Percentiles rank a stretch among this genome's conserved stretches.
These are phyloP conservation scores for Alces alces DNA, from an alignment of 2,113 vertebrate genomes.

Conservation along the genomic window DNA sequence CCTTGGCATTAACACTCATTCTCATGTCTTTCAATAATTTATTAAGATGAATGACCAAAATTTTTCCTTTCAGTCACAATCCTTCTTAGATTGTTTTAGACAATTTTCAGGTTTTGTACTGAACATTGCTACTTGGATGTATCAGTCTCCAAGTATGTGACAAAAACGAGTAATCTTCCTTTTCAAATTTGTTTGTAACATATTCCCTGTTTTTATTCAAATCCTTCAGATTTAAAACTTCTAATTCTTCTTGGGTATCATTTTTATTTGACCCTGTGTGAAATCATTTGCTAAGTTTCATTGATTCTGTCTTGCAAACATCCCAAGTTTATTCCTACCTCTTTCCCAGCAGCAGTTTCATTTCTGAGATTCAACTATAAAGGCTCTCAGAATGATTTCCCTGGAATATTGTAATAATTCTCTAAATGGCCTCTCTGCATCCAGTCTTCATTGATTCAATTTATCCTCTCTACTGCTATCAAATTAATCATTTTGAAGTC, in stretches of 20 bases:
- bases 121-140: background rate
- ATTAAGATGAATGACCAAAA: background rate
- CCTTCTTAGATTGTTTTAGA: background rate
- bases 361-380: background rate
- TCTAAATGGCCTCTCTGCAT: background rate
- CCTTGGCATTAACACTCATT: background rate
- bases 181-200: background rate
- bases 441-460: background rate
- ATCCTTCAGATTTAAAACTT: background rate
- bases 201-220: background rate
- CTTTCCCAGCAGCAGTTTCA: background rate
- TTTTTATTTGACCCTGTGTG: background rate
- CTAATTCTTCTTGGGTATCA: background rate
- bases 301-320: background rate
- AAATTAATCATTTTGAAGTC: background rate
- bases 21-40: background rate
- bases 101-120: background rate
- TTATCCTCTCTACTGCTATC: background rate
- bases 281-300: background rate
- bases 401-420: background rate
- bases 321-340: background rate
- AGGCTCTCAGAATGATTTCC: background rate
- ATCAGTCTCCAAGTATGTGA: background rate
- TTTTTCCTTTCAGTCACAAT: background rate
- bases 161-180: background rate